These are phyloP conservation scores for Pentamera pediparva DNA, from an alignment of 53 echinoderm and acorn worm species.

Conservation along the genomic window DNA sequence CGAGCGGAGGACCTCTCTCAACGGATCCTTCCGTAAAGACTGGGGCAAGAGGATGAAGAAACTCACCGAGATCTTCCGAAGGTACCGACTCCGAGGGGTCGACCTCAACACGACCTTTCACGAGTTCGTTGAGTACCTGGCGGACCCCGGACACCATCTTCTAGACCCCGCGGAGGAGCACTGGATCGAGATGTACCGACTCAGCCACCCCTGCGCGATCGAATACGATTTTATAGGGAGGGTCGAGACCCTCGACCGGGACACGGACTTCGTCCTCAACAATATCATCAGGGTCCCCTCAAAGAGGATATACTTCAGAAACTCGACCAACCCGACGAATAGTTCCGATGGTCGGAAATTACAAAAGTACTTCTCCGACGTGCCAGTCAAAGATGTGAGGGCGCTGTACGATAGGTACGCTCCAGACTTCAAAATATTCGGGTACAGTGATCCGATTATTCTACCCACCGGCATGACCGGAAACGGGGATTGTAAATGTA, in stretches of 20 bases:
- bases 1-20: conserved; percentile 23
- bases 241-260: conserved; percentile 49
- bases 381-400: conserved; percentile 20
- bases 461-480: too few relatives aligned
- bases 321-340: conserved; percentile 59
- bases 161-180: conserved; percentile 57
- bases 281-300: not conserved
- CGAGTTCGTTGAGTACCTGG: conserved; percentile 48
- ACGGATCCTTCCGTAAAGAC: conserved; percentile 34
- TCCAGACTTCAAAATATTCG: conserved; percentile 53
- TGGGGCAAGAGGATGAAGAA: conserved; percentile 47
- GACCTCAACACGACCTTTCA: conserved; percentile 50
- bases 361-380: conserved; percentile 31
- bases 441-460: conserved; percentile 27
- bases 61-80: conserved; percentile 1
- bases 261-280: conserved; percentile 41
- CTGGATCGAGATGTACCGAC: conserved; percentile 55
- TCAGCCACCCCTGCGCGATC: conserved; percentile 55
- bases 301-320: conserved; percentile 17
- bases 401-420: conserved; percentile 33
- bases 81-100: conserved; percentile 39
- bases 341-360: conserved; percentile 47
- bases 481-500: not conserved
- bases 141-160: conserved; percentile 33
- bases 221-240: conserved; percentile 53